phyloP scores from a whole-genome alignment of 2,888 invertebrate species.

The Caenorhabditis afra region DNA sequence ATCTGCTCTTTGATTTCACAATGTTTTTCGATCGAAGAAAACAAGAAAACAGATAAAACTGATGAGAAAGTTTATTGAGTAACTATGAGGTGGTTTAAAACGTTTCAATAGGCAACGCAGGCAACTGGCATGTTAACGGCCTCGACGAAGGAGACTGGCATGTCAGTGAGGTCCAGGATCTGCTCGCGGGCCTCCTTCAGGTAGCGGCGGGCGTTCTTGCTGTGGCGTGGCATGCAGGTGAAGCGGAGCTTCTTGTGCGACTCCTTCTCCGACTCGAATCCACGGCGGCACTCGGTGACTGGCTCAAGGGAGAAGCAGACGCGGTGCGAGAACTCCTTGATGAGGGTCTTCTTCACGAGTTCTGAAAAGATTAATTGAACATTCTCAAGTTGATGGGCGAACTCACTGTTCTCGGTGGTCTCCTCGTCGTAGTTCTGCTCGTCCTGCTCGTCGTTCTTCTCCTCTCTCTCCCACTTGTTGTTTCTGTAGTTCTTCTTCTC shows the following conservation, averaged over 20 bases:
- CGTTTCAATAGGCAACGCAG: constrained; percentile 57
- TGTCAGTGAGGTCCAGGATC: constrained; percentile 47
- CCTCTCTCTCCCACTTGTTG: constrained; percentile 43
- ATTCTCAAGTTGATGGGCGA: background rate
- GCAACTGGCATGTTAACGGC: constrained; percentile 54
- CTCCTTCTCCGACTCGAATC: constrained; percentile 38
- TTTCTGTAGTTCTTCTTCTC: constrained; percentile 67
- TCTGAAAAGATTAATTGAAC: constrained; percentile 55
- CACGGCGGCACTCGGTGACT: constrained; percentile 68
- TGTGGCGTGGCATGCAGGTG: constrained; percentile 73
- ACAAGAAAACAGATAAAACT: no score
- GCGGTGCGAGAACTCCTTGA: constrained; percentile 71
- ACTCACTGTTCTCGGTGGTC: constrained; percentile 17
- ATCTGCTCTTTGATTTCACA: no score
- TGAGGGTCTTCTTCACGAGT: constrained; percentile 67
- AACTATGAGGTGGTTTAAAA: no score
- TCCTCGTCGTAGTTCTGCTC: background rate
- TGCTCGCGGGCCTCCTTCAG: constrained; percentile 64
- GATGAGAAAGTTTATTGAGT: no score
- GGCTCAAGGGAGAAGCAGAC: constrained; percentile 76
- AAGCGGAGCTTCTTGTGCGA: constrained; percentile 61
- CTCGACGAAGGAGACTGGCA: constrained; percentile 63
- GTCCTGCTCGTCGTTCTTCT: constrained; percentile 12
- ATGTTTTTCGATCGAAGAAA: no score
- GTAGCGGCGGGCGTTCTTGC: constrained; percentile 69